Conservation (phyloP, 2,888 invertebrate species). For the Tethea ocularis region DNA sequence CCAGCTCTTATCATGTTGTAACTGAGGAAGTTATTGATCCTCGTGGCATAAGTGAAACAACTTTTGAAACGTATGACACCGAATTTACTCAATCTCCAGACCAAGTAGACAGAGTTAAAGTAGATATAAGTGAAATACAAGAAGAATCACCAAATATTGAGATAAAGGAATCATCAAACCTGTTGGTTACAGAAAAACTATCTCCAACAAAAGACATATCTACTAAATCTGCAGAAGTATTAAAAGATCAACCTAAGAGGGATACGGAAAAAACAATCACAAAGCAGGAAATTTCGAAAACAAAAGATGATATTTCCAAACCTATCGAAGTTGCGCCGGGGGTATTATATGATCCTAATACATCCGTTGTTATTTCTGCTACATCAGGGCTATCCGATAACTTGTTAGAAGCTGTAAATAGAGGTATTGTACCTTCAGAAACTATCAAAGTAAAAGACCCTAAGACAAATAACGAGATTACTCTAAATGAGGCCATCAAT, state of each 20-base stretch:
- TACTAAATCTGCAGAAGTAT: not conserved
- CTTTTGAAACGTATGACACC: slow-evolving; percentile 33
- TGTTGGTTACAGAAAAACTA: not conserved
- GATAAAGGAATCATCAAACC: slow-evolving; percentile 12
- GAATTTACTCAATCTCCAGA: slow-evolving; percentile 47
- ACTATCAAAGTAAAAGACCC: slow-evolving; percentile 88
- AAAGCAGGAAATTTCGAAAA: slow-evolving; percentile 9
- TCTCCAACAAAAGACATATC: too few relatives aligned
- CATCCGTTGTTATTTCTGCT: slow-evolving; percentile 86
- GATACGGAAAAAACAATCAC: slow-evolving; percentile 13
- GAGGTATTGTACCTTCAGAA: slow-evolving; percentile 88
- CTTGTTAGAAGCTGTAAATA: slow-evolving; percentile 88
- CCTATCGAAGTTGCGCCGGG: slow-evolving; percentile 88
- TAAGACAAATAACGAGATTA: slow-evolving; percentile 86
- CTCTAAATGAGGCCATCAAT: slow-evolving; percentile 90
- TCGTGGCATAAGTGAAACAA: slow-evolving; percentile 35
- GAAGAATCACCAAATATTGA: slow-evolving; percentile 15
- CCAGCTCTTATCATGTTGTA: slow-evolving; percentile 54
- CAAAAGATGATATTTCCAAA: slow-evolving; percentile 38
- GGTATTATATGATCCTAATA: slow-evolving; percentile 89
- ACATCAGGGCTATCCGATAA: slow-evolving; percentile 86
- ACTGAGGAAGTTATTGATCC: slow-evolving; percentile 50
- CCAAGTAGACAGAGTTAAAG: slow-evolving; percentile 42
- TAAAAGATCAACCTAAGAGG: not conserved
- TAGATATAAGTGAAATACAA: slow-evolving; percentile 10